Percentiles rank a stretch among this genome's conserved stretches.
phyloP scores from a whole-genome alignment of 2,113 vertebrate genomes.

The Bos javanicus region DNA sequence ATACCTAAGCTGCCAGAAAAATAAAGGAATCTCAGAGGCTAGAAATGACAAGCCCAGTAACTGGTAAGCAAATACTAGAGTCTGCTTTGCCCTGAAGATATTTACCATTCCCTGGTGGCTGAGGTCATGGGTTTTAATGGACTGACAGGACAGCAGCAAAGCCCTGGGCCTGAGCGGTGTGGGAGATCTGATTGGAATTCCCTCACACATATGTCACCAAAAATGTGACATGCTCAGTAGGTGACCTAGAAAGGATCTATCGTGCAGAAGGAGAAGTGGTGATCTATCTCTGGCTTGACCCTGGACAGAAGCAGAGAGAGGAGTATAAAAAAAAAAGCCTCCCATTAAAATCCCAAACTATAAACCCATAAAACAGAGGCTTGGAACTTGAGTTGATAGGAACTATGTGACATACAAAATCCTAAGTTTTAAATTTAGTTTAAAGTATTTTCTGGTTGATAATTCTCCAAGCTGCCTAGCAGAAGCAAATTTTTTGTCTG shows the following conservation, averaged over 20 bases:
- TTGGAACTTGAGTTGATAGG: not conserved
- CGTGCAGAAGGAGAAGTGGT: not conserved
- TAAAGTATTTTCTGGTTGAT: not conserved
- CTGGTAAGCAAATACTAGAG: not conserved
- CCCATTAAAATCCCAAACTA: not conserved
- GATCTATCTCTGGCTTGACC: not conserved
- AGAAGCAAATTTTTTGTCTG: not conserved
- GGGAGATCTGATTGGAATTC: not conserved
- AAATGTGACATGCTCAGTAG: not conserved
- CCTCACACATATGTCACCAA: not conserved
- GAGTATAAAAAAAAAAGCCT: not conserved
- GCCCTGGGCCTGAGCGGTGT: not conserved
- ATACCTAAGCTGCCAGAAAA: constrained; percentile 2
- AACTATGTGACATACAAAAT: not conserved
- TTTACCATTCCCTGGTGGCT: not conserved
- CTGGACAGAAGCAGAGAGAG: not conserved
- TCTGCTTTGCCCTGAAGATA: constrained; percentile 36
- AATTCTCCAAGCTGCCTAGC: not conserved
- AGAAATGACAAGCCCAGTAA: not conserved
- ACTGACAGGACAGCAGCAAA: not conserved
- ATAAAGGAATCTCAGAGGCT: not conserved
- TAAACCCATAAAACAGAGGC: not conserved
- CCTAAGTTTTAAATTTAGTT: not conserved
- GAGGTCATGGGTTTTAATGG: not conserved
- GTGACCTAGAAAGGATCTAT: constrained; percentile 14